Percentiles rank a stretch among this genome's conserved stretches.
These are phyloP conservation scores for Hypothenemus hampei DNA, from an alignment of 1,140 invertebrate species.

Conservation along the genomic window DNA sequence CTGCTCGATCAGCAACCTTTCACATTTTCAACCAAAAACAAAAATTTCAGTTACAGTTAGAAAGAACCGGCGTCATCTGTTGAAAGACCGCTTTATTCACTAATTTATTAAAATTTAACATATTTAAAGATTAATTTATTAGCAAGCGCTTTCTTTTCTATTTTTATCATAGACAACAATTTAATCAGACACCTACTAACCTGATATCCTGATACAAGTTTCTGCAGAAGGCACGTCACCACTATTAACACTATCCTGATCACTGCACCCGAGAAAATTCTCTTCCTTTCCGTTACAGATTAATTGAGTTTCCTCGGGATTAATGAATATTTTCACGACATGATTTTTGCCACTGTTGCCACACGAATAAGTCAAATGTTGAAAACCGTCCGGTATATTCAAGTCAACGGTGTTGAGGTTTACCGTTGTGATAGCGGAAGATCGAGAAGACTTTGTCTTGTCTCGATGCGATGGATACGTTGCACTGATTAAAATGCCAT, in stretches of 20 bases:
- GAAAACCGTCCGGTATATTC: slow-evolving; percentile 17
- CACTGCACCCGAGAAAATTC: slow-evolving; percentile 6
- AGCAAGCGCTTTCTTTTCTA: too few species aligned
- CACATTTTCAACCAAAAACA: too few species aligned
- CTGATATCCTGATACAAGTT: slow-evolving; percentile 18
- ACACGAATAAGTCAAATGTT: slow-evolving; percentile 18
- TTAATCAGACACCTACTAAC: too few species aligned
- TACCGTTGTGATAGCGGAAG: slow-evolving; percentile 37
- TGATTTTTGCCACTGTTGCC: slow-evolving; percentile 24
- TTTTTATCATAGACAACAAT: too few species aligned
- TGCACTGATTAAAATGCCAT: slow-evolving; percentile 19
- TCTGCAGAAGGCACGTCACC: slow-evolving; percentile 14
- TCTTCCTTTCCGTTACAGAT: slow-evolving; percentile 7
- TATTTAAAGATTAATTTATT: too few species aligned
- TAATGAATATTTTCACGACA: slow-evolving; percentile 32
- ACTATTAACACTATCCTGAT: slow-evolving; percentile 11
- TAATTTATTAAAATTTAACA: too few species aligned
- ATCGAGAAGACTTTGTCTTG: slow-evolving; percentile 18
- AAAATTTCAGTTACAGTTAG: too few species aligned
- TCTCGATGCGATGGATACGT: slow-evolving; percentile 16
- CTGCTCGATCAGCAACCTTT: too few species aligned
- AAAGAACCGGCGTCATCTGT: too few species aligned
- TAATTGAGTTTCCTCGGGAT: slow-evolving; percentile 24
- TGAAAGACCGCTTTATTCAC: too few species aligned
- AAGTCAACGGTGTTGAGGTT: slow-evolving; percentile 30